Percentiles rank a stretch among this genome's conserved stretches.
Evolutionary conservation across 2,888 invertebrate genomes (phyloP).

Genomic region (Acronicta alni): DNA sequence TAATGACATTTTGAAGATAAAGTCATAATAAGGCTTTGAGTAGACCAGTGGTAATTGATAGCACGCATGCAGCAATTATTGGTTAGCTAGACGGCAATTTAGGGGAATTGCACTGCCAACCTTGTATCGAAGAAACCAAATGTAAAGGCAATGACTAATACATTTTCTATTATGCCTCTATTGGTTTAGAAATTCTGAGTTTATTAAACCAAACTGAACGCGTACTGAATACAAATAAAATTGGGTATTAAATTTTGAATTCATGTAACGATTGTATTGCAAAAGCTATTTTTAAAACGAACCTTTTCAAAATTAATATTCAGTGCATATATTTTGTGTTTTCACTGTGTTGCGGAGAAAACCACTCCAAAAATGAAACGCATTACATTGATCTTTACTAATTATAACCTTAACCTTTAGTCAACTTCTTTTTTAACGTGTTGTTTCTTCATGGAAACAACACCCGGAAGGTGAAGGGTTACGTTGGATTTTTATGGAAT

Average conservation of each 20-base stretch:
- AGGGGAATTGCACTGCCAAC: no score
- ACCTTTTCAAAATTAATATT: slow-evolving; percentile 49
- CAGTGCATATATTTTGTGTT: slow-evolving; percentile 37
- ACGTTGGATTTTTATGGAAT: background rate
- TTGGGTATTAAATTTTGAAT: slow-evolving; percentile 38
- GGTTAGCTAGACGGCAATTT: no score
- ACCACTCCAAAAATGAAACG: slow-evolving; percentile 1
- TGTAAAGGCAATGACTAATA: slow-evolving; percentile 30
- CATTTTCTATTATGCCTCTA: slow-evolving; percentile 44
- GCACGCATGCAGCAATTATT: no score
- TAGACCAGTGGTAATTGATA: no score
- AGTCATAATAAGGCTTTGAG: no score
- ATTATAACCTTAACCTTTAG: background rate
- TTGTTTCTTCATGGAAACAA: background rate
- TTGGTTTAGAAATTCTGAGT: slow-evolving; percentile 49
- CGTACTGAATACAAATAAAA: slow-evolving; percentile 44
- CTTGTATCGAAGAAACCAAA: background rate
- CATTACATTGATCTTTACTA: background rate
- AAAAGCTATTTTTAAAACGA: slow-evolving; percentile 51
- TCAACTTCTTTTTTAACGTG: background rate
- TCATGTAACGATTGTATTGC: slow-evolving; percentile 37
- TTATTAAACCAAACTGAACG: slow-evolving; percentile 45
- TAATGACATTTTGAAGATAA: no score
- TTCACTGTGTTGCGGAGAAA: slow-evolving; percentile 20
- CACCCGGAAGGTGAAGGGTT: background rate